Evolutionary conservation across 2,113 vertebrate genomes (phyloP).

Genomic region (Lepus europaeus): DNA sequence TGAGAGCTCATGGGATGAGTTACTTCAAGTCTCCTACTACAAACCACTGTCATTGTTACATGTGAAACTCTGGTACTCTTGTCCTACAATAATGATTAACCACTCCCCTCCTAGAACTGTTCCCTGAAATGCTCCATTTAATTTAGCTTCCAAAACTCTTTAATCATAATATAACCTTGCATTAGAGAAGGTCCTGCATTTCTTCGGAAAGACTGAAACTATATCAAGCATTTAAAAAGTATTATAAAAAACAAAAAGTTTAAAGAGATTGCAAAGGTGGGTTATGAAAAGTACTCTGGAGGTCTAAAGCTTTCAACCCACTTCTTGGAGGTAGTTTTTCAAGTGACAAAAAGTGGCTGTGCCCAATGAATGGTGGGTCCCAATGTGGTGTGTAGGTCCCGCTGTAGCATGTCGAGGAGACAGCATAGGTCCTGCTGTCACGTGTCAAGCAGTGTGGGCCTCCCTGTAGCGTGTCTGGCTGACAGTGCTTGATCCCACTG

Average conservation of each 20-base stretch:
- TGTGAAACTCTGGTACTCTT: not conserved
- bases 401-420: too few species aligned
- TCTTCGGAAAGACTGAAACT: not conserved
- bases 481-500: too few species aligned
- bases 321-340: not conserved
- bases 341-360: not conserved
- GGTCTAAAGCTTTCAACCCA: not conserved
- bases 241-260: not conserved
- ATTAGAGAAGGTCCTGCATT: not conserved
- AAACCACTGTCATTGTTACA: not conserved
- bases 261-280: not conserved
- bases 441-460: too few species aligned
- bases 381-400: not conserved
- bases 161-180: not conserved
- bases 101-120: not conserved
- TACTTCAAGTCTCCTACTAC: not conserved
- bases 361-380: not conserved
- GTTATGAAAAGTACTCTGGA: not conserved
- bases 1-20: not conserved
- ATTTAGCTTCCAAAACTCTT: not conserved
- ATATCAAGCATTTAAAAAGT: not conserved
- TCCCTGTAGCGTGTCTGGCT: too few species aligned
- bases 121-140: not conserved
- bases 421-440: too few species aligned
- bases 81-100: not conserved